Evolutionary conservation across 1,140 invertebrate species (phyloP), one percentile per base, ranked within the genome.

Genomic region (Bombus polaris): DNA sequence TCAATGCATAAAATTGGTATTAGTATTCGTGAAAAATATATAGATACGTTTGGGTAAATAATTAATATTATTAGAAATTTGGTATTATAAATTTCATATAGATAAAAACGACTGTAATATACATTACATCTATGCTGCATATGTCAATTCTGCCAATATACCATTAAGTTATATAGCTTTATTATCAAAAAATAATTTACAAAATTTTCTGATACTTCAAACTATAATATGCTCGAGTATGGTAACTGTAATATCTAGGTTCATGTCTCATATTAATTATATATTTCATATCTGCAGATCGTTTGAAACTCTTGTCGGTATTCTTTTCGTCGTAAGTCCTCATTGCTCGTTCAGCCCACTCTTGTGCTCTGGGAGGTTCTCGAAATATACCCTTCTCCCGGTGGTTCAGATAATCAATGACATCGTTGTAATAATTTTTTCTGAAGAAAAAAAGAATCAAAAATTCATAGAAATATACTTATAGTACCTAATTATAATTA

Each of bases 391-490:
- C 97, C 87, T 96, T 96, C 91, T 97, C 96, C 78, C 97, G 96
- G 91, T 97, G 96, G 92, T 98, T 97, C 94, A 98, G 94, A 94
- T 97, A 98, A 89, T 97, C 97, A 91, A 98, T 98, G 62, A 97
- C 96, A 91, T 98, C 97, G 92, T 98, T 96, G 93, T 98, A 98
- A 94, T 98, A 98, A 94, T 97, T 98, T 94, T 97, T 96, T 94
- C 95, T 95, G 77, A 8, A 88, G 73, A 53, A 18, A 39, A 72
- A 5, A 78, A 1, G 5, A n/a, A 39, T 37, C 22, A 2, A 35
- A 35, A 18, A 32, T 66, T 66, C 18, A 8, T 53, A 53, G 6
- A 53, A 22, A 53, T 22, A 53, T 22, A 2, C 6, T 22, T 53
- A 22, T 22, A 53, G 18, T 53, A 53, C 5, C 1, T 22, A 53